Evolutionary conservation across 37 sponge, comb jelly and placozoan species (phyloP).

Genomic region (Hormiphora californensis): DNA sequence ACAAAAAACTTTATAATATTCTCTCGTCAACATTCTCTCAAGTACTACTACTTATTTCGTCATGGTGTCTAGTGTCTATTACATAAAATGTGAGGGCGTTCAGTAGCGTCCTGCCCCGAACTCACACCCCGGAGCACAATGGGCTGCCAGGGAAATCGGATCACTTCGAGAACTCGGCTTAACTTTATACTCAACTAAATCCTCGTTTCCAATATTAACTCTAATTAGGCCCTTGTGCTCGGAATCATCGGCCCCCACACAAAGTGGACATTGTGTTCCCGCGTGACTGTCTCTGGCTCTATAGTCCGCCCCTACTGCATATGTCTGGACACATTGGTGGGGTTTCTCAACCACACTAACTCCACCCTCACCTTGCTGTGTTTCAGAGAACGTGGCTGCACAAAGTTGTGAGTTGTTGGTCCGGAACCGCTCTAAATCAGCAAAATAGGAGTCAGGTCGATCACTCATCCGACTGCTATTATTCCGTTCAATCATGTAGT

Average conservation of each 20-base stretch:
- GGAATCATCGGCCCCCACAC: conserved; percentile 5
- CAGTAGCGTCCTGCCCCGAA: too few species aligned
- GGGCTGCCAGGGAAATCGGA: not conserved
- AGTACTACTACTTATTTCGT: too few species aligned
- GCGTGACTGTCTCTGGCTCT: conserved; percentile 10
- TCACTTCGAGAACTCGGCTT: not conserved
- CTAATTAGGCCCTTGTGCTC: conserved; percentile 38
- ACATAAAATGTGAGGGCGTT: too few species aligned
- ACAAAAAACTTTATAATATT: too few species aligned
- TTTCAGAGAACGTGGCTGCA: not conserved
- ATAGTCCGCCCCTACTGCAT: not conserved
- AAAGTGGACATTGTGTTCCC: conserved; percentile 31
- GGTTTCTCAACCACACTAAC: not conserved
- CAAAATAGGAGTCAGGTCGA: conserved; percentile 9
- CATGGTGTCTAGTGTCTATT: too few species aligned
- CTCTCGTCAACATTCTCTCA: too few species aligned
- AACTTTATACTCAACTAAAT: conserved; percentile 24
- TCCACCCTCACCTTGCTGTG: not conserved
- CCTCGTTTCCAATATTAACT: not conserved
- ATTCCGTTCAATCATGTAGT: not conserved
- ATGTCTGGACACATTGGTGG: conserved; percentile 44
- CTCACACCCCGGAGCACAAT: conserved; percentile 22
- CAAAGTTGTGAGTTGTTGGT: conserved; percentile 19
- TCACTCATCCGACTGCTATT: conserved; percentile 4
- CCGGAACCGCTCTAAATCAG: conserved; percentile 1